Evolutionary conservation across 2,888 invertebrate species (phyloP).

Genomic region (Drosophila pegasa): DNA sequence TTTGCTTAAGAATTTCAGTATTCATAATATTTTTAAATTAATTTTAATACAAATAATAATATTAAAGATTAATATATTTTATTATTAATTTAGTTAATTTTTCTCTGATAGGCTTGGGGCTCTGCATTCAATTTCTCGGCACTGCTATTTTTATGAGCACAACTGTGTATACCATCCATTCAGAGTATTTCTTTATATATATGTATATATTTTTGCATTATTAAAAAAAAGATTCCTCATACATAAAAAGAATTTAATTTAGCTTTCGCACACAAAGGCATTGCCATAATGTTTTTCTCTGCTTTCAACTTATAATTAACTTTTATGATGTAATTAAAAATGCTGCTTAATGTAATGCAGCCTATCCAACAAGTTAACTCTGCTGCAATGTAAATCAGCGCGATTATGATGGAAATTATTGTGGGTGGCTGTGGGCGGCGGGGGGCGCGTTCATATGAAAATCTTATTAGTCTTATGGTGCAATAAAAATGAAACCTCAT

Average conservation of each 20-base stretch:
- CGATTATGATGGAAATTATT: conserved; percentile 49
- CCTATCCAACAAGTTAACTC: conserved; percentile 47
- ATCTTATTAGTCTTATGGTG: conserved; percentile 53
- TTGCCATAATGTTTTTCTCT: conserved; percentile 3
- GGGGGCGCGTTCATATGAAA: conserved; percentile 26
- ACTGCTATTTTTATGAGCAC: too few relatives aligned
- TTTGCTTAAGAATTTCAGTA: too few relatives aligned
- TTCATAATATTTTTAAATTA: too few relatives aligned
- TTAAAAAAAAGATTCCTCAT: background rate
- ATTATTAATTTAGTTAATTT: too few relatives aligned
- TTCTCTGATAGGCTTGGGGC: too few relatives aligned
- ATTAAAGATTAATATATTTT: too few relatives aligned
- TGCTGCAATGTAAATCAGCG: conserved; percentile 51
- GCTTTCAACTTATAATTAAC: conserved; percentile 47
- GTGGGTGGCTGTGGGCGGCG: background rate
- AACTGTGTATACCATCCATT: too few relatives aligned
- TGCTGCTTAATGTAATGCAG: conserved; percentile 46
- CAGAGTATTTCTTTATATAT: background rate
- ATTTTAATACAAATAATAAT: too few relatives aligned
- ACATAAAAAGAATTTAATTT: conserved; percentile 27
- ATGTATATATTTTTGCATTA: background rate
- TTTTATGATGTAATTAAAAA: conserved; percentile 55
- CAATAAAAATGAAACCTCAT: conserved; percentile 56
- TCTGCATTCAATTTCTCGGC: too few relatives aligned
- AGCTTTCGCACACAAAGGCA: conserved; percentile 19